Evolutionary conservation across 1,140 invertebrate species (phyloP).

Genomic region (Brevipalpus yothersi): DNA sequence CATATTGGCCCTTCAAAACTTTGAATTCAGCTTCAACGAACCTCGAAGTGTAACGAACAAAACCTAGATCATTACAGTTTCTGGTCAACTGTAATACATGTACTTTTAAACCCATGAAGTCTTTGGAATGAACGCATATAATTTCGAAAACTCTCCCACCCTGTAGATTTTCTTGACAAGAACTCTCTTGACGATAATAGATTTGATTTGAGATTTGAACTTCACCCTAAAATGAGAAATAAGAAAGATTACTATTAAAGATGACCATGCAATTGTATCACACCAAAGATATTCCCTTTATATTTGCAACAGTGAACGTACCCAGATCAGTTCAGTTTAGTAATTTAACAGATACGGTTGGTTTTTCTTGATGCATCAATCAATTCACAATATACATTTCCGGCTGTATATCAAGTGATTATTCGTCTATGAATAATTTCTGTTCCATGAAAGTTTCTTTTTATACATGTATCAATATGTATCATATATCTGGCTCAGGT

Average conservation of each 20-base stretch:
- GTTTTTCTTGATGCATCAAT: too few relatives aligned
- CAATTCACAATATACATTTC: too few relatives aligned
- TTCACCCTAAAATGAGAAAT: neutral
- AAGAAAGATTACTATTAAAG: neutral
- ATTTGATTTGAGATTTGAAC: neutral
- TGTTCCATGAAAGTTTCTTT: too few relatives aligned
- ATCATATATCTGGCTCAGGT: too few relatives aligned
- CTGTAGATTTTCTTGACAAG: too few relatives aligned
- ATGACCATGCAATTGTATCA: neutral
- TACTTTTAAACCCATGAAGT: neutral
- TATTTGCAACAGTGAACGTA: neutral
- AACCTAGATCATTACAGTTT: neutral
- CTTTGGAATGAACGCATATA: neutral
- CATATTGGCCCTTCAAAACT: neutral
- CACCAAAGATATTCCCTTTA: neutral
- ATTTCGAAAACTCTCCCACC: neutral
- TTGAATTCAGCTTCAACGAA: neutral
- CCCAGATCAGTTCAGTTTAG: too few relatives aligned
- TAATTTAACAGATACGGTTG: too few relatives aligned
- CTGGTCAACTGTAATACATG: neutral
- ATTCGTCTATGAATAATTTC: too few relatives aligned
- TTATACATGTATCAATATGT: too few relatives aligned
- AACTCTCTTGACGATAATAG: neutral
- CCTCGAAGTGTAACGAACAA: neutral
- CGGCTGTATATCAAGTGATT: too few relatives aligned